These are phyloP conservation scores for Tribolium castaneum DNA, from an alignment of 1,140 invertebrate species.

Conservation along the genomic window DNA sequence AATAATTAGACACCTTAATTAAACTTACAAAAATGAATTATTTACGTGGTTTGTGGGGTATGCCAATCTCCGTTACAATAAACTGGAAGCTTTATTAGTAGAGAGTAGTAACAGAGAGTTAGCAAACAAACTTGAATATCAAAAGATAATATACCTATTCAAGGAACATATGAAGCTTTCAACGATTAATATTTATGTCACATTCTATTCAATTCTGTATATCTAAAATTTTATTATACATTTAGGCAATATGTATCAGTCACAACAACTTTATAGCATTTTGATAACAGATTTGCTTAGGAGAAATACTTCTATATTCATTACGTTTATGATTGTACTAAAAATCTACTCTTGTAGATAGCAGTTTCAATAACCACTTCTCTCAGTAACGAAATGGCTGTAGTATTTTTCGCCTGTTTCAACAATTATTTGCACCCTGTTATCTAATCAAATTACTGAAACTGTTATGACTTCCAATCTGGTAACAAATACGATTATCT, in stretches of 20 bases:
- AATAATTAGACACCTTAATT: not conserved
- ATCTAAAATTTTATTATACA: slow-evolving; percentile 37
- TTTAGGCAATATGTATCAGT: slow-evolving; percentile 50
- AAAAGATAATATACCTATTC: not conserved
- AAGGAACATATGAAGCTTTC: slow-evolving; percentile 38
- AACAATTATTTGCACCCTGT: not conserved
- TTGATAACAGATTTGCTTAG: slow-evolving; percentile 40
- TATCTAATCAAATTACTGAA: slow-evolving; percentile 22
- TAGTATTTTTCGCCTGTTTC: not conserved
- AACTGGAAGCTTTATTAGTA: slow-evolving; percentile 20
- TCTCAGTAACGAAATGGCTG: not conserved
- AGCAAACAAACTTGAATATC: slow-evolving; percentile 25
- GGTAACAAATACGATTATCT: slow-evolving; percentile 26
- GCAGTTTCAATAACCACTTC: slow-evolving; percentile 30
- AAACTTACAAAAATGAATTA: not conserved
- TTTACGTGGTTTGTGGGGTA: not conserved
- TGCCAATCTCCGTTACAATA: slow-evolving; percentile 12
- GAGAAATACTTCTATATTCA: slow-evolving; percentile 18
- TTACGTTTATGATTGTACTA: slow-evolving; percentile 39
- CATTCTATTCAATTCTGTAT: slow-evolving; percentile 22
- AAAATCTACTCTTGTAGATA: slow-evolving; percentile 33
- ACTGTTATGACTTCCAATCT: slow-evolving; percentile 30
- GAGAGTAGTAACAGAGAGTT: slow-evolving; percentile 24
- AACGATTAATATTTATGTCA: slow-evolving; percentile 31
- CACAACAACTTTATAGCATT: slow-evolving; percentile 46